phyloP scores from a whole-genome alignment of 2,797 vertebrate genomes.

The Smutsia gigantea region DNA sequence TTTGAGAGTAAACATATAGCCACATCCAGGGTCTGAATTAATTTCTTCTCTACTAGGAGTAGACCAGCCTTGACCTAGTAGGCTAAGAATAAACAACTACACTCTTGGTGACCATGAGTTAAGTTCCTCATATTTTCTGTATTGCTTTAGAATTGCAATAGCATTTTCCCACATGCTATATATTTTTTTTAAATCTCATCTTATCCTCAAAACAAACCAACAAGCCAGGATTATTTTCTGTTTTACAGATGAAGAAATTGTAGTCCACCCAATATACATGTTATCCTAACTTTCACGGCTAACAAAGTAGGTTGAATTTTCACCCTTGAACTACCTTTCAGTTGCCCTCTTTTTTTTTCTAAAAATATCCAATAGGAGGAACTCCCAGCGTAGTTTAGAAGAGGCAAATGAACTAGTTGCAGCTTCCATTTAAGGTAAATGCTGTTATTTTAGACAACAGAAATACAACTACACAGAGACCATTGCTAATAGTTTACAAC shows the following conservation, averaged over 20 bases:
- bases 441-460: constrained; percentile 44
- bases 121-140: constrained; percentile 3
- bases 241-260: neutral
- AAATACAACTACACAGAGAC: constrained; percentile 39
- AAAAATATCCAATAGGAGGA: neutral
- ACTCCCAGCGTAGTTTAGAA: neutral
- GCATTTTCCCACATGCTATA: neutral
- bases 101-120: neutral
- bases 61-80: neutral
- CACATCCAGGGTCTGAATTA: neutral
- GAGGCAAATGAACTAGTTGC: neutral
- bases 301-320: neutral
- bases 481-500: neutral
- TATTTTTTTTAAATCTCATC: neutral
- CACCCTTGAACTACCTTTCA: neutral
- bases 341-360: neutral
- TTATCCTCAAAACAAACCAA: neutral
- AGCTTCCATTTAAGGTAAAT: neutral
- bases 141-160: constrained; percentile 16
- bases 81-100: neutral
- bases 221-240: neutral
- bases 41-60: neutral
- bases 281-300: neutral
- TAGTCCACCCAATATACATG: neutral
- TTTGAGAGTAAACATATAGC: neutral